phyloP scores from a whole-genome alignment of 1,140 invertebrate species.

The Nilaparvata lugens region DNA sequence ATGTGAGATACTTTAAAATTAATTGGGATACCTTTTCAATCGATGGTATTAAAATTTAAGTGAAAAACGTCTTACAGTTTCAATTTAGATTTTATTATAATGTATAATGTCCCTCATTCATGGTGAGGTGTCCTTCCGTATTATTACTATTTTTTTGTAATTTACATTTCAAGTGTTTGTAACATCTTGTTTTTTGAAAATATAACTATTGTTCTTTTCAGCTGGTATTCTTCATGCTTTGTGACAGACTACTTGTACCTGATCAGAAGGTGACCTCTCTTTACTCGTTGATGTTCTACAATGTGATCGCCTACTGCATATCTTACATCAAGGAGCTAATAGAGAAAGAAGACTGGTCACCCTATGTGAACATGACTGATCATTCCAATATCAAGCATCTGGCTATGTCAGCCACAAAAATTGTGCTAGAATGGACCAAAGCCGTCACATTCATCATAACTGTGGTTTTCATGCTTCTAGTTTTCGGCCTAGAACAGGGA shows the following conservation, averaged over 20 bases:
- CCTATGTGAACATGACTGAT: constrained; percentile 59
- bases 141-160: no score
- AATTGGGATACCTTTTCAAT: no score
- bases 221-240: constrained; percentile 61
- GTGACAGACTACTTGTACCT: constrained; percentile 50
- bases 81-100: no score
- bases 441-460: constrained; percentile 70
- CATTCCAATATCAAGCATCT: constrained; percentile 63
- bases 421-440: constrained; percentile 73
- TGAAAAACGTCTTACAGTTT: no score
- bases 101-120: no score
- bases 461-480: constrained; percentile 63
- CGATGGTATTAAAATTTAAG: no score
- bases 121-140: no score
- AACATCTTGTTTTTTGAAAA: no score
- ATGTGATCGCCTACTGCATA: constrained; percentile 66
- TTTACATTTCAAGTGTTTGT: no score
- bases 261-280: constrained; percentile 55
- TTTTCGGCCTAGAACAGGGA: constrained; percentile 64
- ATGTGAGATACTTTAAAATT: no score
- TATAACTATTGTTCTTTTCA: no score
- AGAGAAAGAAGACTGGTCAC: constrained; percentile 65
- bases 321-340: constrained; percentile 61
- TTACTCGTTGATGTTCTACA: constrained; percentile 73
- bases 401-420: constrained; percentile 71